Conservation (phyloP, 2,888 invertebrate genomes). For the Apotomis turbidana region DNA sequence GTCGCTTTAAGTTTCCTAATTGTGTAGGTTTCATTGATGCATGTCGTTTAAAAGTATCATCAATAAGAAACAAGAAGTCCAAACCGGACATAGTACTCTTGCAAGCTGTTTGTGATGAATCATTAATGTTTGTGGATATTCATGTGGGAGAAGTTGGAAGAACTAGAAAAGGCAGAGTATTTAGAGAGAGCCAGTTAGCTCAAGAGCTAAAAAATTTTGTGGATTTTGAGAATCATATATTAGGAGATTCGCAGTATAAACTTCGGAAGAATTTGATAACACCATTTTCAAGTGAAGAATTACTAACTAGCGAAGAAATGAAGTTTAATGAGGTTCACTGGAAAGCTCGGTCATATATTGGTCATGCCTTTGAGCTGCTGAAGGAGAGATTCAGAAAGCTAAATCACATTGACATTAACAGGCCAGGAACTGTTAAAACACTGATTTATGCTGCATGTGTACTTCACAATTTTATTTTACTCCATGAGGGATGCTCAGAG, state of each 20-base stretch:
- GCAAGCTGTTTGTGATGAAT: slow-evolving; percentile 78
- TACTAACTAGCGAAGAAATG: slow-evolving; percentile 75
- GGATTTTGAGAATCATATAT: slow-evolving; percentile 74
- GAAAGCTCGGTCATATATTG: slow-evolving; percentile 70
- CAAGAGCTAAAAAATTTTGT: slow-evolving; percentile 68
- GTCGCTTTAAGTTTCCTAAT: slow-evolving; percentile 72
- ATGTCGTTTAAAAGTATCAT: slow-evolving; percentile 69
- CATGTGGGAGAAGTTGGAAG: slow-evolving; percentile 68
- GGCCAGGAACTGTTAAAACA: slow-evolving; percentile 61
- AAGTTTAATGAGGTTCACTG: slow-evolving; percentile 76
- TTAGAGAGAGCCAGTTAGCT: slow-evolving; percentile 66
- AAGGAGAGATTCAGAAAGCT: slow-evolving; percentile 71
- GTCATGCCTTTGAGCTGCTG: slow-evolving; percentile 71
- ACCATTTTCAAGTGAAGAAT: slow-evolving; percentile 71
- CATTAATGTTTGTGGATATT: slow-evolving; percentile 69
- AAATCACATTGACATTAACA: slow-evolving; percentile 66
- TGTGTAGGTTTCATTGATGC: slow-evolving; percentile 77
- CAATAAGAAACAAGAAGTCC: slow-evolving; percentile 60
- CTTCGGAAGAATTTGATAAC: slow-evolving; percentile 71
- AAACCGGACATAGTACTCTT: slow-evolving; percentile 65
- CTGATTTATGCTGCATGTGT: slow-evolving; percentile 71
- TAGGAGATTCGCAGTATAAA: slow-evolving; percentile 73
- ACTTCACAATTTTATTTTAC: slow-evolving; percentile 73
- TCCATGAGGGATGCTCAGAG: slow-evolving; percentile 69
- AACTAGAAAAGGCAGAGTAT: slow-evolving; percentile 67